Conservation (phyloP, 2,888 invertebrate species). For the Philereme vetulata region DNA sequence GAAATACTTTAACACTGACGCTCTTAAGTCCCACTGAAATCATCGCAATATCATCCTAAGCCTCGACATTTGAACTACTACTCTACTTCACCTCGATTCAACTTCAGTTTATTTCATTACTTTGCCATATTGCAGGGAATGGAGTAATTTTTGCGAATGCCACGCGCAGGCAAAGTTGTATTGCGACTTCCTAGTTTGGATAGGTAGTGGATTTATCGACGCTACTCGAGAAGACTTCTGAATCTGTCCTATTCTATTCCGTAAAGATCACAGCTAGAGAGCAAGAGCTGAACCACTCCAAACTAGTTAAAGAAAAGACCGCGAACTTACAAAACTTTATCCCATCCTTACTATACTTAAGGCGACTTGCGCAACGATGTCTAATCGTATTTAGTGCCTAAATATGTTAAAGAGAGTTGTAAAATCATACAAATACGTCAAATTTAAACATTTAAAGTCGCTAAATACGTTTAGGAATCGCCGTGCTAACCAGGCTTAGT, state of each 20-base stretch:
- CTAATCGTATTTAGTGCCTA: too few species aligned
- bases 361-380: too few species aligned
- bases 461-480: too few species aligned
- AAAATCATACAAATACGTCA: too few species aligned
- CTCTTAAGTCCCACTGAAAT: background rate
- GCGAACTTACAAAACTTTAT: too few species aligned
- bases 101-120: constrained; percentile 15
- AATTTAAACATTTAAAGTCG: too few species aligned
- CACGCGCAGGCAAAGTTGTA: constrained; percentile 35
- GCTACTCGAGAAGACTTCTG: constrained; percentile 53
- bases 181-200: constrained; percentile 41
- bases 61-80: background rate
- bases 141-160: constrained; percentile 28
- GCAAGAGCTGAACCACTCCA: constrained; percentile 11
- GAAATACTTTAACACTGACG: too few species aligned
- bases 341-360: too few species aligned
- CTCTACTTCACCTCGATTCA: constrained; percentile 1
- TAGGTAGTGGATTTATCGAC: constrained; percentile 58
- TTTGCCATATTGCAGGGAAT: constrained; percentile 2
- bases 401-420: too few species aligned
- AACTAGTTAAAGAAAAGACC: background rate
- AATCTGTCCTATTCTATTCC: constrained; percentile 46
- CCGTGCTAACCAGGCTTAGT: too few species aligned
- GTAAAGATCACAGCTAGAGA: constrained; percentile 14
- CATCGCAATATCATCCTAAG: background rate